Evolutionary conservation across 1,140 invertebrate genomes (phyloP).

Genomic region (Neelides sp.): DNA sequence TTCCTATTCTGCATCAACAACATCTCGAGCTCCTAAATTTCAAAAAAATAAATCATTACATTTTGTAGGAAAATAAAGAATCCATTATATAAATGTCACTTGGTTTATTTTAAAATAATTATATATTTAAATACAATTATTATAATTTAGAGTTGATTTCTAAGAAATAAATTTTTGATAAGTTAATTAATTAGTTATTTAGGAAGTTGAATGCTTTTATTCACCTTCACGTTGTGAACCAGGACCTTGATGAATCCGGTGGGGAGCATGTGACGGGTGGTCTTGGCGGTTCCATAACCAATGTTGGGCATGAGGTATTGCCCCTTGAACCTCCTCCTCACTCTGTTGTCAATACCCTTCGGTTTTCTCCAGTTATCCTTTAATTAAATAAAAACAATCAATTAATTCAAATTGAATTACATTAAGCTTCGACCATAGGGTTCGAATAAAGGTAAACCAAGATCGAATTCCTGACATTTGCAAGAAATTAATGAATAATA

Average conservation of each 20-base stretch:
- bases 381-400: conserved; percentile 37
- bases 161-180: neutral
- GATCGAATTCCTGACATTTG: conserved; percentile 2
- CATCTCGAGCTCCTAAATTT: conserved; percentile 90
- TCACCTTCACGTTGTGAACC: conserved; percentile 70
- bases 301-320: conserved; percentile 98
- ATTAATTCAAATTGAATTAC: too few relatives aligned
- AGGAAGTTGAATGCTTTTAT: too few relatives aligned
- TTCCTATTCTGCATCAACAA: conserved; percentile 97
- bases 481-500: conserved; percentile 26
- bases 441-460: neutral
- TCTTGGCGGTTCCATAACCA: conserved; percentile 93
- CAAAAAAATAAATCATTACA: conserved; percentile 17
- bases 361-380: conserved; percentile 78
- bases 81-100: too few relatives aligned
- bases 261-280: conserved; percentile 88
- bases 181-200: neutral
- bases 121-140: conserved; percentile 1
- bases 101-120: too few relatives aligned
- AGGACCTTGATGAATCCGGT: conserved; percentile 93
- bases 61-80: too few relatives aligned
- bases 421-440: neutral
- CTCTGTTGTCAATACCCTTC: conserved; percentile 99
- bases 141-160: neutral
- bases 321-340: conserved; percentile 95